phyloP scores from a whole-genome alignment of 1,140 invertebrate genomes.

The Drosophila melanica region DNA sequence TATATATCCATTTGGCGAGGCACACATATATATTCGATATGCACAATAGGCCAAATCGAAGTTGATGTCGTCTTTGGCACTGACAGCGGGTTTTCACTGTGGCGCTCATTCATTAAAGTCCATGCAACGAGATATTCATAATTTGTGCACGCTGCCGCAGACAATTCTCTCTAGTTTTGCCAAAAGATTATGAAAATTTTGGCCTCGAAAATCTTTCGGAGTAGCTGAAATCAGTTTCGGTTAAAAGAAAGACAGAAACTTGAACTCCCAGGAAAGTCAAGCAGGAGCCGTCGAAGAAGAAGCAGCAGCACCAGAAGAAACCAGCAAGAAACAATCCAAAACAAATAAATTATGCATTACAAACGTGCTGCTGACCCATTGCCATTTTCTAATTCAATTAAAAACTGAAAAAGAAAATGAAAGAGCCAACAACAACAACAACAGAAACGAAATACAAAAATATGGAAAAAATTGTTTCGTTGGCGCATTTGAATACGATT shows the following conservation, averaged over 20 bases:
- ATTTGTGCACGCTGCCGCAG: constrained; percentile 51
- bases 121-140: constrained; percentile 73
- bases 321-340: constrained; percentile 42
- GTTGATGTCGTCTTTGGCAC: constrained; percentile 27
- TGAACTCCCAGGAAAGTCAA: constrained; percentile 32
- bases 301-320: not conserved
- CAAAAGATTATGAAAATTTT: constrained; percentile 83
- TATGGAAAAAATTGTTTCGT: constrained; percentile 48
- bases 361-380: constrained; percentile 83
- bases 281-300: not conserved
- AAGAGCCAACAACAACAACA: not conserved
- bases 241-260: constrained; percentile 20
- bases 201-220: constrained; percentile 68
- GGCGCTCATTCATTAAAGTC: constrained; percentile 64
- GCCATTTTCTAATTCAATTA: constrained; percentile 84
- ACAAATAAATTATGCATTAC: constrained; percentile 82
- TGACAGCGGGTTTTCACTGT: constrained; percentile 26
- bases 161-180: constrained; percentile 66
- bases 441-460: constrained; percentile 1
- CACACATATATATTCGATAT: constrained; percentile 23
- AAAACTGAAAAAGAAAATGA: constrained; percentile 41
- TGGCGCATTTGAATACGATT: constrained; percentile 78
- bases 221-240: constrained; percentile 50
- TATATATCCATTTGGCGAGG: constrained; percentile 32
- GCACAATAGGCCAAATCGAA: constrained; percentile 41